Evolutionary conservation across 2,797 vertebrate genomes (phyloP).

Genomic region (Channallabes apus): DNA sequence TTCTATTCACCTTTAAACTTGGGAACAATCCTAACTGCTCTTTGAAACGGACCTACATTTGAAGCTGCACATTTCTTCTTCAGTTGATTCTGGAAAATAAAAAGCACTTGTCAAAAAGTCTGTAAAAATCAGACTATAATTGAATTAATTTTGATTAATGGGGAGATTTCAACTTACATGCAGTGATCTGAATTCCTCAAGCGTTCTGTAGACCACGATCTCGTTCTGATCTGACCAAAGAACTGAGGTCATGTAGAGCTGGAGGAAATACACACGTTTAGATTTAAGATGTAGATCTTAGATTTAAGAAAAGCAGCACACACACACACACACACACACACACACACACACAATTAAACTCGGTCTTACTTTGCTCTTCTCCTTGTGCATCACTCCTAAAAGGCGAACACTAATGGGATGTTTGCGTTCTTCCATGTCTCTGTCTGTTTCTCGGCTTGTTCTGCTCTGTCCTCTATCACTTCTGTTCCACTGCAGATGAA

Average conservation of each 20-base stretch:
- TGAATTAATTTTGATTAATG: not conserved
- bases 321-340: too few relatives aligned
- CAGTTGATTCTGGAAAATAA: constrained; percentile 65
- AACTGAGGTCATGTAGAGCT: constrained; percentile 75
- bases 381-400: constrained; percentile 72
- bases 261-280: constrained; percentile 17
- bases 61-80: constrained; percentile 67
- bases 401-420: constrained; percentile 66
- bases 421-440: constrained; percentile 50
- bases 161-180: constrained; percentile 65
- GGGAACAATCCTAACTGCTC: constrained; percentile 67
- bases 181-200: constrained; percentile 69
- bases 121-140: not conserved
- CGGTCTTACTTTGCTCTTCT: constrained; percentile 66
- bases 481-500: not conserved
- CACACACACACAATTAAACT: too few relatives aligned
- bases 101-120: not conserved
- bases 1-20: constrained; percentile 66
- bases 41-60: constrained; percentile 54
- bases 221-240: constrained; percentile 76
- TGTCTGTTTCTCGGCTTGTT: not conserved
- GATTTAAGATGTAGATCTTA: not conserved
- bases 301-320: not conserved
- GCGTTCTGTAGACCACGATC: constrained; percentile 71
- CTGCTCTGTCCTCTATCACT: not conserved